Percentiles rank a stretch among this genome's conserved stretches.
Evolutionary conservation across 2,113 vertebrate species (phyloP).

Genomic region (Echinops telfairi): DNA sequence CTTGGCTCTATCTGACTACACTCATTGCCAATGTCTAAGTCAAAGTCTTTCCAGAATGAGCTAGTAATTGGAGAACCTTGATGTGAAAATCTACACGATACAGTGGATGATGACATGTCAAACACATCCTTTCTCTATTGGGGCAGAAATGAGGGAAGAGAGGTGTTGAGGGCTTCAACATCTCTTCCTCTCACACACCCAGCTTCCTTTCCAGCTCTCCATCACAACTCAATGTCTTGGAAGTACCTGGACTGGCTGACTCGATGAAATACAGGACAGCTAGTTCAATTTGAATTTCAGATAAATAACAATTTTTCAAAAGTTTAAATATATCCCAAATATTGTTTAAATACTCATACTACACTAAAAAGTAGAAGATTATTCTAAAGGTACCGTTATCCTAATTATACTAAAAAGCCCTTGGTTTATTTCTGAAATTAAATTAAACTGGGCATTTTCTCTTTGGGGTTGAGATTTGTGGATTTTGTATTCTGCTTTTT

Average conservation of each 20-base stretch:
- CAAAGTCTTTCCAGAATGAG: background rate
- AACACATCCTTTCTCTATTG: background rate
- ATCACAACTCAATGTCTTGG: no score
- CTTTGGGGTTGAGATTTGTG: slow-evolving; percentile 41
- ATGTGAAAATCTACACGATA: background rate
- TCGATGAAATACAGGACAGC: no score
- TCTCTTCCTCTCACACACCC: no score
- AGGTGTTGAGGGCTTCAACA: no score
- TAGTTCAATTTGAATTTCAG: no score
- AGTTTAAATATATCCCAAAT: no score
- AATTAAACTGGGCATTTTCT: background rate
- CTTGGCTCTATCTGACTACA: background rate
- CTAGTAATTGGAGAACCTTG: background rate
- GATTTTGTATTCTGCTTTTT: slow-evolving; percentile 50
- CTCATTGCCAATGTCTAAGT: background rate
- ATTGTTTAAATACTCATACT: no score
- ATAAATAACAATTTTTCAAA: no score
- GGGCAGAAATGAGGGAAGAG: background rate
- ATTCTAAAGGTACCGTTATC: background rate
- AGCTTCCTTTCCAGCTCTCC: no score
- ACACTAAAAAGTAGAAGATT: no score
- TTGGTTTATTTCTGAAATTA: slow-evolving; percentile 34
- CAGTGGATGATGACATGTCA: background rate
- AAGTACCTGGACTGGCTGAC: no score
- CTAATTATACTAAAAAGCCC: slow-evolving; percentile 1